Base-by-base conservation (phyloP, 2,888 invertebrate genomes). In the Andrena marginata region DNA sequence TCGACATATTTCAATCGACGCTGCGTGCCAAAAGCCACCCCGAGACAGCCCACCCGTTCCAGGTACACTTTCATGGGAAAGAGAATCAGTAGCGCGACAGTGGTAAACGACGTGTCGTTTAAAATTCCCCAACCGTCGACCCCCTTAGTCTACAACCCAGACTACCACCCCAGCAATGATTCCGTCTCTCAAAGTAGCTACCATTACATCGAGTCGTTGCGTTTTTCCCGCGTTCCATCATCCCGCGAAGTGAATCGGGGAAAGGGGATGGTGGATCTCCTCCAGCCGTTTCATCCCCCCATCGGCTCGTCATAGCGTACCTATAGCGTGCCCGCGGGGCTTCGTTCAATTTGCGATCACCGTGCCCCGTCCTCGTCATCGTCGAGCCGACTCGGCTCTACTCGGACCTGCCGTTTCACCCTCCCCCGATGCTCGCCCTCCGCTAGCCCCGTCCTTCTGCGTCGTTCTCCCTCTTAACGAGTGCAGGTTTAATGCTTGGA, bases 341-440 rank as follows among this genome's bases (percentile, higher is more conserved):
- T 85, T 89, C 78, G 86, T 90, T 87, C 89, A 90, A 90, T 90
- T 90, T 90, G 85, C 85, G 85, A 89, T 71, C 74, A n/a, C 23
- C 63, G 33, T 49, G 49, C 48, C 72, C 54, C 49, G 13, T n/a
- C 48, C 67, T 10, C 59, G 20, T 62, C 35, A 60, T 74, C 65
- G 59, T 35, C 64, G 48, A 49, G 51, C 42, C 56, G 42, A 20
- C 8, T 16, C 49, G 23, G 54, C 42, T 65, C 76, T 20, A 16
- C 42, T 56, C 23, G 26, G n/a, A 23, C 33, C 51, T n/a, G 16
- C 54, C 33, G 56, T 35, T 7, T 16, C 59, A 4, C 8, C 13
- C 8, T 23, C 29, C 8, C 56, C 60, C n/a, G 5, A 20, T 23
- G 20, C n/a, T 26, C 6, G 7, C 6, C 20, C 62, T 26, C 8